Base-by-base conservation (phyloP, 64 coral and sea anemone species). In the Pachyseris speciosa region DNA sequence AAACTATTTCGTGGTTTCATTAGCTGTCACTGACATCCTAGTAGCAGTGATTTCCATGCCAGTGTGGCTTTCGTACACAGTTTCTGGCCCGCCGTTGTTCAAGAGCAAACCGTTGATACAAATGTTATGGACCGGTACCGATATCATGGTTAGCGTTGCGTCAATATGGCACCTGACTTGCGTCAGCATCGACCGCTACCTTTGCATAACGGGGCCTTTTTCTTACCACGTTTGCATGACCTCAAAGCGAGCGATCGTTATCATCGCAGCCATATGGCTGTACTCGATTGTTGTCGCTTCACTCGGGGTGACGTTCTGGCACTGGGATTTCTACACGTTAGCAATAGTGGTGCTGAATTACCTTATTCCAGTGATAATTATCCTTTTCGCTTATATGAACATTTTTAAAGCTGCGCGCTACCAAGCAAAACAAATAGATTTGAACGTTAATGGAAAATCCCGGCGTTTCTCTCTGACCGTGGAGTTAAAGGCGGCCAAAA, bases 131-230 rank as follows among this genome's bases (percentile, higher is more conserved):
- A 96, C 95, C 13, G 77, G 69, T 26, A 90, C 79, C 0, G 95
- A 96, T 22, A 96, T 96, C 9, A 88, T 96, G 52, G 86, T 87
- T 27, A 74, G 86, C 0, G 87, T 96, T 36, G 95, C 95, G 28
- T 93, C 95, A 7, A 96, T 96, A 52, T 96, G 95, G 95, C 91
- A 96, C 33, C 37, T 96, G 24, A 96, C 95, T 1, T 96, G 70
- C 17, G 92, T 96, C 3, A 96, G 95, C 30, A 76, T 96, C 40
- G 95, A 96, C 74, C 90, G 95, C 4, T 93, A 96, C 48, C 58
- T 93, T 1, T 96, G 95, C 22, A 96, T 96, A 9, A 83, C 83
- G 1, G 84, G 72, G 7, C 86, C 95, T 2, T 37, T 96, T 4
- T 68, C 80, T 37, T 96, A 96, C 20, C 95, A 88, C 9, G 58